Base-by-base conservation (phyloP, 2,888 invertebrate species). In the Cephus sareptanus region DNA sequence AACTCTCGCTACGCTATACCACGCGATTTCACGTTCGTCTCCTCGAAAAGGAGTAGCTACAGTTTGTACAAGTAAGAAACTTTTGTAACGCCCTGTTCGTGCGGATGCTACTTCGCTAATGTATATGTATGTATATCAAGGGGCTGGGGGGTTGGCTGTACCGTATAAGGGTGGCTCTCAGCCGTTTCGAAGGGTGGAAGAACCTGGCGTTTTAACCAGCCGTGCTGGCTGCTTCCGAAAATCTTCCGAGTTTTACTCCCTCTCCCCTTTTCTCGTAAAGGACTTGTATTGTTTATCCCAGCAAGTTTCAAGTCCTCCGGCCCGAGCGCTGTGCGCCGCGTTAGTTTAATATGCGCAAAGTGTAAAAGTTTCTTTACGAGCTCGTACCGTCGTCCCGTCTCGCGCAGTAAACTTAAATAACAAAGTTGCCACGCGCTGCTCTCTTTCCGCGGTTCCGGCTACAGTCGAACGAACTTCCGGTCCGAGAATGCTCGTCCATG, bases 51-150 rank as follows among this genome's bases (percentile, higher is more conserved):
- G 82, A 82, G 85, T 84, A 85, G 80, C 81, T 83, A 84, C 87
- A 87, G 85, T 88, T 89, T 89, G 86, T 85, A 87, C 85, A 86
- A 87, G 84, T 85, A 84, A 83, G 81, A 81, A 87, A 89, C 82
- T 88, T 90, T 88, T 84, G 81, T 84, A 83, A 82, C 74, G 75
- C 76, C 80, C 76, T 80, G 82, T 80, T 80, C 77, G 75, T 79
- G 79, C 80, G 56, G 56, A 56, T 56, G 56, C 56, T 56, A 9
- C 56, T 56, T 56, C 56, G 9, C 56, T 56, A 56, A 56, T 56
- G 23, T 56, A 56, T 56, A 56, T 56, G 56, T 56, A 56, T 56
- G 56, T 56, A 56, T 56, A 56, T 23, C 23, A 23, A 4, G 4
- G 37, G 4, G 12, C 0, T 3, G 35, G 34, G 34, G 40, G 15